Conservation (phyloP, 2,113 vertebrate genomes). For the Nanger granti region DNA sequence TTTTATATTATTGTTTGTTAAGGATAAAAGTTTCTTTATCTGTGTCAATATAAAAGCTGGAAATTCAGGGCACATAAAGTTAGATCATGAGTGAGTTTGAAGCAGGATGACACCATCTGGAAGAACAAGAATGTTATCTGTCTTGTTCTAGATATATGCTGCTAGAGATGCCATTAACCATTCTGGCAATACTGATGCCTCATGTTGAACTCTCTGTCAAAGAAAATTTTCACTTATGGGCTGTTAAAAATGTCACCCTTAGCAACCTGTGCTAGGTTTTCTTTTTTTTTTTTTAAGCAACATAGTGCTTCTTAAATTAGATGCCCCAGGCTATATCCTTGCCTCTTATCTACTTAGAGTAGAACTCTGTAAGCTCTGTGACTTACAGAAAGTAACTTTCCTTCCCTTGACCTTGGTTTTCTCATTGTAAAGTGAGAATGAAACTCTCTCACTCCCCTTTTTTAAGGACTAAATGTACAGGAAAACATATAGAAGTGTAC, state of each 20-base stretch:
- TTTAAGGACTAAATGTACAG: neutral
- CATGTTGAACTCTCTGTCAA: neutral
- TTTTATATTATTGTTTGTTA: neutral
- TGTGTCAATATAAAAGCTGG: neutral
- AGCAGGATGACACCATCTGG: neutral
- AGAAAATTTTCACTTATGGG: neutral
- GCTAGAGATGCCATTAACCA: neutral
- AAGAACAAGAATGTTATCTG: neutral
- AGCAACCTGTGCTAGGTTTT: neutral
- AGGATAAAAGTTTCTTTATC: neutral
- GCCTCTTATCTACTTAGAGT: neutral
- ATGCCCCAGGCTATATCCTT: neutral
- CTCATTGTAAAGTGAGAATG: neutral
- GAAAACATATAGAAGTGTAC: neutral
- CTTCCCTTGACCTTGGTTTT: slow-evolving; percentile 2
- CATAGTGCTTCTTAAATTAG: neutral
- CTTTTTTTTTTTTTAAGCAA: neutral
- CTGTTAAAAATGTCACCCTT: neutral
- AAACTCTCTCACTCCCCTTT: neutral
- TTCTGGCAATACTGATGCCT: neutral
- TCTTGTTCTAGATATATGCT: neutral
- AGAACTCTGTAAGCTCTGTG: neutral
- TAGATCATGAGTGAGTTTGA: neutral
- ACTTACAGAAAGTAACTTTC: neutral
- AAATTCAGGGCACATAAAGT: neutral